Evolutionary conservation across 2,888 invertebrate species (phyloP).

Genomic region (Hyalella azteca): DNA sequence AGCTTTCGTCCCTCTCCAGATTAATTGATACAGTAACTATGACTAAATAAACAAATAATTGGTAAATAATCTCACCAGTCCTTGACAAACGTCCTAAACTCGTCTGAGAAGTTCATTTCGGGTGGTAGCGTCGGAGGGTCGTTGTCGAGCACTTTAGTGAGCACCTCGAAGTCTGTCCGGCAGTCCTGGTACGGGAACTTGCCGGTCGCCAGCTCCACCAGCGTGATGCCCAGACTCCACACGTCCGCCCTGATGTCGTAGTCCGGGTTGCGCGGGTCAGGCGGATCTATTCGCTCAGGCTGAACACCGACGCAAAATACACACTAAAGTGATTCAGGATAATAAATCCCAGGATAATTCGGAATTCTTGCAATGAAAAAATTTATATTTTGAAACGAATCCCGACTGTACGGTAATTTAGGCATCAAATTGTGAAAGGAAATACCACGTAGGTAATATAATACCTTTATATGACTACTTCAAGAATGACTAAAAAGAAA

Average conservation of each 20-base stretch:
- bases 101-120: slow-evolving; percentile 77
- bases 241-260: slow-evolving; percentile 99
- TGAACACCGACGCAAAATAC: slow-evolving; percentile 63
- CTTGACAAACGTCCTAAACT: slow-evolving; percentile 88
- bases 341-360: too few relatives aligned
- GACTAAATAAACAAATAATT: background rate
- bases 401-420: too few relatives aligned
- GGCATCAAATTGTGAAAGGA: too few relatives aligned
- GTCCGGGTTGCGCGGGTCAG: slow-evolving; percentile 88
- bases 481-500: too few relatives aligned
- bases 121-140: slow-evolving; percentile 85
- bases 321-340: too few relatives aligned
- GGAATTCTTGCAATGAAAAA: too few relatives aligned
- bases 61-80: slow-evolving; percentile 70
- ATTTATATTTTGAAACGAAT: too few relatives aligned
- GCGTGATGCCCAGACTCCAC: slow-evolving; percentile 96
- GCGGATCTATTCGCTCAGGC: slow-evolving; percentile 97
- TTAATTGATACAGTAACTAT: background rate
- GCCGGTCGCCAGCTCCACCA: slow-evolving; percentile 96
- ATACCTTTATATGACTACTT: too few relatives aligned
- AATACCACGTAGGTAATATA: too few relatives aligned
- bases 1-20: too few relatives aligned
- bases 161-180: slow-evolving; percentile 90
- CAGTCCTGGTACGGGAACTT: slow-evolving; percentile 90
- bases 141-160: slow-evolving; percentile 77